Conservation (phyloP, 2,113 vertebrate species). For the Anhinga rufa region DNA sequence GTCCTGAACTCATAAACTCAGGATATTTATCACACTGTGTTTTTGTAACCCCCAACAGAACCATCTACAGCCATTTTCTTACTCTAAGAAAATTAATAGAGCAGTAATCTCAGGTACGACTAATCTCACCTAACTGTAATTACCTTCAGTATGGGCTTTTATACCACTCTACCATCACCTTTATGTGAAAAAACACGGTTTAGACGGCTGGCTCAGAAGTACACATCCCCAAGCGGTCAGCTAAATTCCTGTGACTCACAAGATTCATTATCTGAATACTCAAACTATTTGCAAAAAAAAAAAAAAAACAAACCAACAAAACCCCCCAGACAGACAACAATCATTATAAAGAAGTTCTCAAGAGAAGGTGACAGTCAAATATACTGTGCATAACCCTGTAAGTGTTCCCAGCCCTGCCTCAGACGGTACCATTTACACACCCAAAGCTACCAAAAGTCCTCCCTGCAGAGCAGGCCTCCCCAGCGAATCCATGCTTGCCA, state of each 20-base stretch:
- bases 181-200: not conserved
- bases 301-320: not conserved
- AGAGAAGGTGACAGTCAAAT: not conserved
- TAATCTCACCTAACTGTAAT: not conserved
- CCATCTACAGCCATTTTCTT: not conserved
- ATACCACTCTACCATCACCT: not conserved
- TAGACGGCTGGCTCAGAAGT: not conserved
- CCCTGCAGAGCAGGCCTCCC: too few relatives aligned
- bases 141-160: not conserved
- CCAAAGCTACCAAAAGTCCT: not conserved
- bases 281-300: not conserved
- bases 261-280: not conserved
- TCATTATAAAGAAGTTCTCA: not conserved
- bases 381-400: not conserved
- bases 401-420: not conserved
- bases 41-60: not conserved
- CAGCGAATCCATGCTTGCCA: rapidly evolving
- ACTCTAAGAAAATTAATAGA: not conserved
- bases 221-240: not conserved
- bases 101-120: not conserved
- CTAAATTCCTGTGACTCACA: not conserved
- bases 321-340: not conserved
- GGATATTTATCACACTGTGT: not conserved
- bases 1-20: not conserved
- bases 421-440: not conserved